Evolutionary conservation across 2,888 invertebrate species (phyloP), one percentile per base, ranked within the genome.

Genomic region (Lamproptera curius): DNA sequence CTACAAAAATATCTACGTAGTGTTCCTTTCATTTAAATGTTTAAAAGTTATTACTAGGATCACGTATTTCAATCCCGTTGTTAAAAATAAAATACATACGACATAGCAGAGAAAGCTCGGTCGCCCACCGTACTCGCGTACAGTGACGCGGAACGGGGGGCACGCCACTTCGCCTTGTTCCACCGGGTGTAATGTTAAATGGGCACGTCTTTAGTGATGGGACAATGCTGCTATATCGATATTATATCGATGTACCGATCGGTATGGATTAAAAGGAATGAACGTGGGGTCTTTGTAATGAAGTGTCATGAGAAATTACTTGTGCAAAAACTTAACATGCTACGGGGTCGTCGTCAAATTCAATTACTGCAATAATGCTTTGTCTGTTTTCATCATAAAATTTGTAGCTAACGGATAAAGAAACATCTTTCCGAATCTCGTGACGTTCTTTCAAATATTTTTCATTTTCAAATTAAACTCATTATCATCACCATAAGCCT

Each of bases 111-210:
- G 13, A 16, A n/a, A 15, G 31, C 46, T 42, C 42, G 16, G 23
- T 38, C 39, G 45, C 33, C 39, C 20, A 28, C 39, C 46, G 46
- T 45, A 42, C 45, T 20, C 38, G n/a, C 23, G 41, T 46, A 46
- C 26, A 35, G 34, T 45, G n/a, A 44, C 42, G 48, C 42, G 38
- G 48, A 38, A 48, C 42, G 48, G 38, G 43, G 39, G 47, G 37
- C 41, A 9, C 48, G 38, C 13, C 52, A 48, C 43, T 48, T 44
- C 39, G 40, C 52, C 40, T 48, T 46, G 51, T 48, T 48, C 44
- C 43, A 33, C 42, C 43, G 45, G 45, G 47, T 53, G 46, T 52
- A 50, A 49, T 53, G 53, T 57, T 57, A 55, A 55, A 53, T 52
- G 52, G 42, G 49, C 38, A 33, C 33, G 28, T 31, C 43, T 15